Percentiles rank a stretch among this genome's conserved stretches.
phyloP scores from a whole-genome alignment of 2,888 invertebrate species.

The Cremastobaeus sp. region DNA sequence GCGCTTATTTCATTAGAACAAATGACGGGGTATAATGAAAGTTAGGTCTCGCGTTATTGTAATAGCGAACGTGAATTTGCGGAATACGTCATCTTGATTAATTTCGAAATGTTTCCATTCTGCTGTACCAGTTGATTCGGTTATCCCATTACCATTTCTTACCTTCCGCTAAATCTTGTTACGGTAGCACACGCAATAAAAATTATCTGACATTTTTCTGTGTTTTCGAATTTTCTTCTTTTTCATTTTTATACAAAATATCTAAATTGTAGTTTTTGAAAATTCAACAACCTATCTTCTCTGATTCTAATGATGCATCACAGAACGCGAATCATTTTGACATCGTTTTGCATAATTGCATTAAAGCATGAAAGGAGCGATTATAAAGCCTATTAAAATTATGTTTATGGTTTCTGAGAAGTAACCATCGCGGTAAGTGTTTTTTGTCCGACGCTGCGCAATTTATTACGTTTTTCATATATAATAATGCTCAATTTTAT shows the following conservation, averaged over 20 bases:
- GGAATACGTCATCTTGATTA: slow-evolving; percentile 28
- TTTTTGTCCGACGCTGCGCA: neutral
- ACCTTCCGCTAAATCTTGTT: too few relatives aligned
- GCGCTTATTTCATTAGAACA: slow-evolving; percentile 16
- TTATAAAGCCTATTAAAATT: neutral
- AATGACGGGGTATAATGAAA: slow-evolving; percentile 29
- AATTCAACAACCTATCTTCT: too few relatives aligned
- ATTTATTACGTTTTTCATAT: slow-evolving; percentile 6
- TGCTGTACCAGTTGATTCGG: too few relatives aligned
- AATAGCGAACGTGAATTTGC: slow-evolving; percentile 8
- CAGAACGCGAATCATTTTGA: too few relatives aligned
- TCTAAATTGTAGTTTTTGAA: neutral
- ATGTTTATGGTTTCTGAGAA: neutral
- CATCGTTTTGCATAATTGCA: slow-evolving; percentile 1
- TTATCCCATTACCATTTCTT: too few relatives aligned
- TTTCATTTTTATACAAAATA: neutral
- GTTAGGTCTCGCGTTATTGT: slow-evolving; percentile 25
- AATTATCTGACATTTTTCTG: too few relatives aligned
- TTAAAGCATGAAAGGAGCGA: too few relatives aligned
- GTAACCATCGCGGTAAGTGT: neutral
- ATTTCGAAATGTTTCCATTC: slow-evolving; percentile 20
- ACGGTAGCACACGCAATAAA: too few relatives aligned
- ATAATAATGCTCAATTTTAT: neutral
- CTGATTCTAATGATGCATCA: too few relatives aligned
- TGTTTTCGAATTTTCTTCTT: slow-evolving; percentile 1